These are phyloP conservation scores for Lanius ludovicianus DNA, from an alignment of 2,113 vertebrate genomes.

Conservation along the genomic window DNA sequence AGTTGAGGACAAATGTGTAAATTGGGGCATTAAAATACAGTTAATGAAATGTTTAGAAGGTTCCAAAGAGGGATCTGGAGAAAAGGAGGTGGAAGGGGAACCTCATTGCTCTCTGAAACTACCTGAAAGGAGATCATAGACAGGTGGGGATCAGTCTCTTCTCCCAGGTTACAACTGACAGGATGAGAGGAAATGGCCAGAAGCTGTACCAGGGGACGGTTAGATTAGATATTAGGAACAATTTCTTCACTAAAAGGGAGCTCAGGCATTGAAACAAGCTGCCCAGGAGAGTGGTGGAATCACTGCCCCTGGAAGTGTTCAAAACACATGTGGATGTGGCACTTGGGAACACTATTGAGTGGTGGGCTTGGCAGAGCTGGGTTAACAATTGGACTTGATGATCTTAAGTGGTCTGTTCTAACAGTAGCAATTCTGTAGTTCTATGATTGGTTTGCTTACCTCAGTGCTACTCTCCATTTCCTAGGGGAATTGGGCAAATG, in stretches of 20 bases:
- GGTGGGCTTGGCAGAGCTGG: not conserved
- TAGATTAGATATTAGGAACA: not conserved
- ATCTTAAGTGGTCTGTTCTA: not conserved
- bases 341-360: not conserved
- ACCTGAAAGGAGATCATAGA: not conserved
- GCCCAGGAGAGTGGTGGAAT: not conserved
- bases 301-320: not conserved
- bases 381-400: rapidly evolving
- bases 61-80: not conserved
- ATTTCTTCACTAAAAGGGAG: not conserved
- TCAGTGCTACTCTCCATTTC: not conserved
- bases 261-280: not conserved
- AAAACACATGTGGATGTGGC: not conserved
- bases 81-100: not conserved
- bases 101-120: not conserved
- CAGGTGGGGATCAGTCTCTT: not conserved
- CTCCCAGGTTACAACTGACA: not conserved
- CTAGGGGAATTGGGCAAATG: not conserved
- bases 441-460: not conserved
- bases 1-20: not conserved
- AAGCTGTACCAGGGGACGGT: not conserved
- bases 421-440: not conserved
- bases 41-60: not conserved
- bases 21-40: not conserved
- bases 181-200: not conserved